phyloP scores from a whole-genome alignment of 2,113 vertebrate species.

The Eudorcas thomsonii region DNA sequence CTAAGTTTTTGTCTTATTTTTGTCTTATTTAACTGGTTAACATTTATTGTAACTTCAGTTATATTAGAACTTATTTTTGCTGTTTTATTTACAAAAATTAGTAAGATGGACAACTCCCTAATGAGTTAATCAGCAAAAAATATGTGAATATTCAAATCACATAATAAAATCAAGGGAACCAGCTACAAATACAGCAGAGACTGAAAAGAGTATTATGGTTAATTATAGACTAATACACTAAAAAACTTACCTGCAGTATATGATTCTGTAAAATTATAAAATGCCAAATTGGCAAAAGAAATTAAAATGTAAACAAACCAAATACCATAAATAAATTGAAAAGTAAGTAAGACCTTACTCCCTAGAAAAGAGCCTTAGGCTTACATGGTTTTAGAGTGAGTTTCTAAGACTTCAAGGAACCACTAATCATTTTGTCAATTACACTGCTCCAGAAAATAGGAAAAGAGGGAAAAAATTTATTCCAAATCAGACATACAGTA shows the following conservation, averaged over 20 bases:
- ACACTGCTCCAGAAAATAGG: conserved; percentile 2
- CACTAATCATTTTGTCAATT: not conserved
- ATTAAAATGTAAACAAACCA: not conserved
- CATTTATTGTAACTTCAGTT: not conserved
- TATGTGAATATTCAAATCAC: not conserved
- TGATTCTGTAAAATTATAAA: conserved; percentile 21
- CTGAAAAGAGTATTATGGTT: not conserved
- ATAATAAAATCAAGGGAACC: not conserved
- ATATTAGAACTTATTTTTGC: not conserved
- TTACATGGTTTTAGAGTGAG: not conserved
- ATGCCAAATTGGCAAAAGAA: not conserved
- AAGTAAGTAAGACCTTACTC: not conserved
- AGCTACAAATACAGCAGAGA: not conserved
- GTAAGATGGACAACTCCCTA: not conserved
- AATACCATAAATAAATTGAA: conserved; percentile 12
- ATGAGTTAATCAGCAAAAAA: not conserved
- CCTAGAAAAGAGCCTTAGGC: not conserved
- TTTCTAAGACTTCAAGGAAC: not conserved
- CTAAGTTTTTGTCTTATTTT: not conserved
- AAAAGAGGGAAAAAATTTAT: not conserved
- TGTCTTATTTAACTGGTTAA: not conserved
- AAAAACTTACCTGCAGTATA: not conserved
- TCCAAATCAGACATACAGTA: conserved; percentile 2
- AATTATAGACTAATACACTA: not conserved
- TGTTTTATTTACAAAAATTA: not conserved